Conservation (phyloP, 2,888 invertebrate species). For the Conchocele bisecta region DNA sequence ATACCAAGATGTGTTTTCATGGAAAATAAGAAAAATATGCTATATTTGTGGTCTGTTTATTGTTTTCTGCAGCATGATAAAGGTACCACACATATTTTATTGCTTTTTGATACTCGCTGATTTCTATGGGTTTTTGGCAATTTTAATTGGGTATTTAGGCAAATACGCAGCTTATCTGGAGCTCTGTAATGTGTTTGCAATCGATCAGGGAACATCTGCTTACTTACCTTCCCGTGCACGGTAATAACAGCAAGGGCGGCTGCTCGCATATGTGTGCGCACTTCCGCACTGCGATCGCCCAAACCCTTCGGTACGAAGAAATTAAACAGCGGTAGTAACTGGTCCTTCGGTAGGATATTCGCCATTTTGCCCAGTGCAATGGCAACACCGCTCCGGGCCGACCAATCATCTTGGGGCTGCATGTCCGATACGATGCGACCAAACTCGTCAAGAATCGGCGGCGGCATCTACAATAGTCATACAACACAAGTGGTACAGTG, state of each 20-base stretch:
- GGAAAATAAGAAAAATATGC: too few species aligned
- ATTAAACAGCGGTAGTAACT: slow-evolving; percentile 85
- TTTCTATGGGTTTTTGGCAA: too few species aligned
- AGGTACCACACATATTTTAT: too few species aligned
- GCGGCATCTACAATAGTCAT: slow-evolving; percentile 79
- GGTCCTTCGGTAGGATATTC: slow-evolving; percentile 87
- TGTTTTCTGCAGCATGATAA: too few species aligned
- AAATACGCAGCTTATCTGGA: too few species aligned
- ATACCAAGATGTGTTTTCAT: too few species aligned
- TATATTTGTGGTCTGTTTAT: too few species aligned
- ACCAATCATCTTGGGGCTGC: slow-evolving; percentile 94
- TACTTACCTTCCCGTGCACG: slow-evolving; percentile 92
- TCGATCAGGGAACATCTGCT: background rate
- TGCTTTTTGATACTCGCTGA: too few species aligned
- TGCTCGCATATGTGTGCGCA: slow-evolving; percentile 94
- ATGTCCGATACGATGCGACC: slow-evolving; percentile 91
- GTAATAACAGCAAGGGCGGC: slow-evolving; percentile 97
- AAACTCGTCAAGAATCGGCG: slow-evolving; percentile 90
- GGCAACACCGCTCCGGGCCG: slow-evolving; percentile 93
- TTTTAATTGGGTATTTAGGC: too few species aligned
- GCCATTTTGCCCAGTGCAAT: slow-evolving; percentile 92
- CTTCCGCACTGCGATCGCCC: slow-evolving; percentile 91
- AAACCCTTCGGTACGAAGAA: slow-evolving; percentile 90
- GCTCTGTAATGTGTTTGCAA: too few species aligned
- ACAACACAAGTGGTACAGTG: too few species aligned